Base-by-base conservation (phyloP, 2,113 vertebrate genomes). In the Bos javanicus region DNA sequence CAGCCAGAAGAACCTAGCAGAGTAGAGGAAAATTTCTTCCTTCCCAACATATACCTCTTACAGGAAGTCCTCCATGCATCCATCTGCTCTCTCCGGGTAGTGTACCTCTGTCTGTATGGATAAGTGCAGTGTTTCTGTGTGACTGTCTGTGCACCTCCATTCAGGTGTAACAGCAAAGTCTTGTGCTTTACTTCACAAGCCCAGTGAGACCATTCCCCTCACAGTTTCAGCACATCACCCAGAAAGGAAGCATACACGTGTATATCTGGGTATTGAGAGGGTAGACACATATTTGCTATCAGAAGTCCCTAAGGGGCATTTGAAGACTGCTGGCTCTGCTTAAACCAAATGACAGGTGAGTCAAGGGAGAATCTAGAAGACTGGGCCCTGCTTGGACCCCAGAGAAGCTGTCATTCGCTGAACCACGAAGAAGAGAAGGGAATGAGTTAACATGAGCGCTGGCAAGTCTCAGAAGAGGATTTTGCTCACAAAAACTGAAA, bases 401-500 rank as follows among this genome's bases (percentile, higher is more conserved):
- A 43, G 62, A 76, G 84, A 78, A 59, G 14, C 25, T 39, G n/a
- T 59, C 57, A 8, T 48, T 57, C 52, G 54, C 88, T 36, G 48
- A 87, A 39, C 84, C 43, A 1, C 3, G 28, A 33, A 87, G n/a
- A 62, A 82, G 8, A 87, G 81, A 87, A 57, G 54, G 30, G 80
- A 90, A 50, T 23, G 81, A 59, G 84, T 97, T 97, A 90, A 90
- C 46, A 3, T 10, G 84, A 74, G 36, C 12, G 14, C 93, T 81
- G 76, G 88, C 80, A 59, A 91, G 87, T 85, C 96, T 96, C 94
- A 84, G 90, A 94, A 95, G 95, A 90, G 60, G 62, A 81, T 85
- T 90, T 95, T 91, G 54, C 93, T 95, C 83, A 56, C 67, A 85
- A 94, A 94, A 96, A 86, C 96, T 98, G 97, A 97, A 97, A 97